Percentiles rank a stretch among this genome's conserved stretches.
These are phyloP conservation scores for Cranoglanis bouderius DNA, from an alignment of 2,113 vertebrate species.

Conservation along the genomic window DNA sequence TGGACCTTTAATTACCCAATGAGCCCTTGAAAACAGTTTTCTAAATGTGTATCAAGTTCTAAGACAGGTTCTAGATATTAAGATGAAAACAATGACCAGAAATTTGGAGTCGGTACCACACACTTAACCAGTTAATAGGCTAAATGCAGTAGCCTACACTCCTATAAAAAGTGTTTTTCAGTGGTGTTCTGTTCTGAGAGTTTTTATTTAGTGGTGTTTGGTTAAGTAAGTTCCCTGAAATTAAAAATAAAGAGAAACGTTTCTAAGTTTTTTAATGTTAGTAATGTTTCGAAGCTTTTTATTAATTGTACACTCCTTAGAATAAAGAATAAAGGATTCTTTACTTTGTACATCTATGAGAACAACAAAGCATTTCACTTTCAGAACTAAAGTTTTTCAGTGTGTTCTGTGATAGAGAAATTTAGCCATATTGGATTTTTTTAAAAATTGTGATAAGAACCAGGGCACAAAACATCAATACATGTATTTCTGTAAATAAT, in stretches of 20 bases:
- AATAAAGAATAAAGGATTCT: not conserved
- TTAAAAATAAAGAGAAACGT: not conserved
- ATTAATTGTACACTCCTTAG: not conserved
- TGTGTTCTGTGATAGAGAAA: no score
- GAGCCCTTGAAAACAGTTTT: not conserved
- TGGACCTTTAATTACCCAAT: not conserved
- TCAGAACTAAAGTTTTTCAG: not conserved
- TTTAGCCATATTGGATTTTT: not conserved
- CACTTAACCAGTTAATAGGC: not conserved
- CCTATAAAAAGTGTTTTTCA: not conserved
- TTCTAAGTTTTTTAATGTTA: not conserved
- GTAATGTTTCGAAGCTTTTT: not conserved
- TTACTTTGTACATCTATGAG: not conserved
- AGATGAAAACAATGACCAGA: not conserved
- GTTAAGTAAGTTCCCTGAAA: not conserved
- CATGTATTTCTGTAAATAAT: not conserved
- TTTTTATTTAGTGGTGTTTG: not conserved
- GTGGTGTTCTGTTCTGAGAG: not conserved
- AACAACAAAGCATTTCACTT: not conserved
- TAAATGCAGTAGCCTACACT: no score
- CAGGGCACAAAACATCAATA: not conserved
- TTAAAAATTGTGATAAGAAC: not conserved
- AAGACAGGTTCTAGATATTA: not conserved
- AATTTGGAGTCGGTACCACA: not conserved
- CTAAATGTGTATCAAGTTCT: not conserved